Evolutionary conservation across 2,113 vertebrate species (phyloP).

Genomic region (Pantherophis guttatus): DNA sequence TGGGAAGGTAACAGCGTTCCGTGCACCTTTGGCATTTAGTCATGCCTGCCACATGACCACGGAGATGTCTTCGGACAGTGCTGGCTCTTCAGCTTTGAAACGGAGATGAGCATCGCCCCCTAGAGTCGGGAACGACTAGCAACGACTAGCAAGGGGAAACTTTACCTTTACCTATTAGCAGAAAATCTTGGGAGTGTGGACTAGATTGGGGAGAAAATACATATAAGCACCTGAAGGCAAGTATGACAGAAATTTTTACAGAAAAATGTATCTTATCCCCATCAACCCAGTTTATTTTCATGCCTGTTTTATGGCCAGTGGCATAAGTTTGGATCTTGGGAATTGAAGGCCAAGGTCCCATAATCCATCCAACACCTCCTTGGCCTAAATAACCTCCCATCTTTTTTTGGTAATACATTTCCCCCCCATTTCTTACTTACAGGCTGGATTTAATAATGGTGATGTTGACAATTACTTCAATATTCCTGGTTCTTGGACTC

Average conservation of each 20-base stretch:
- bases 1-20: too few species aligned
- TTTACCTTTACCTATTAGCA: background rate
- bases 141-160: too few species aligned
- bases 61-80: too few species aligned
- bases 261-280: background rate
- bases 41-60: too few species aligned
- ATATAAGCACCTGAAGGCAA: background rate
- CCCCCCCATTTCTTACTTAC: background rate
- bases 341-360: background rate
- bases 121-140: too few species aligned
- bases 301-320: background rate
- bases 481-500: slow-evolving; percentile 27
- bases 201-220: background rate
- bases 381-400: background rate
- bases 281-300: background rate
- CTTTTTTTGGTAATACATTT: background rate
- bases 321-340: background rate
- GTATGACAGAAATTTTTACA: background rate
- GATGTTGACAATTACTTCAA: slow-evolving; percentile 17
- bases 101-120: too few species aligned
- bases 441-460: slow-evolving; percentile 32
- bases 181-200: background rate
- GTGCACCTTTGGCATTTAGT: too few species aligned
- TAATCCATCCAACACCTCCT: background rate
- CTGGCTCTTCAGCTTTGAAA: too few species aligned